Percentiles rank a stretch among this genome's conserved stretches.
Evolutionary conservation across 2,113 vertebrate species (phyloP).

Genomic region (Myanophis thanlyinensis): DNA sequence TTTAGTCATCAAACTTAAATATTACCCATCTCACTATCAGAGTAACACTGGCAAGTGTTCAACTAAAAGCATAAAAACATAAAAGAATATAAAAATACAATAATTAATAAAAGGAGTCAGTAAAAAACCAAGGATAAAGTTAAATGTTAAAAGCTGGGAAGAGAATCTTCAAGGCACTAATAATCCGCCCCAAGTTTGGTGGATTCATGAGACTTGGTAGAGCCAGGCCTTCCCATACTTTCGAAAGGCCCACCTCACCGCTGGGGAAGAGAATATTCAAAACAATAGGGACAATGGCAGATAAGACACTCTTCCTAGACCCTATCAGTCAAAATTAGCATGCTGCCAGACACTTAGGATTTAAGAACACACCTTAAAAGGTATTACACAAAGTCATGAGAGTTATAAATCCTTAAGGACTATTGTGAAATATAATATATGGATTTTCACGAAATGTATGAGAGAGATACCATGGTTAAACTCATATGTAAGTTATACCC

Average conservation of each 20-base stretch:
- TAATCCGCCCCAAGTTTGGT: neutral
- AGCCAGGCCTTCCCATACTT: neutral
- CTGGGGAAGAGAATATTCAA: neutral
- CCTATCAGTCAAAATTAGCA: neutral
- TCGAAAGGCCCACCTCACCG: neutral
- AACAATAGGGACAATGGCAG: neutral
- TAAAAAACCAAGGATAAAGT: neutral
- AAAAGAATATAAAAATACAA: neutral
- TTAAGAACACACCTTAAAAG: constrained; percentile 11
- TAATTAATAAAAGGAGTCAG: neutral
- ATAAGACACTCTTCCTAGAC: neutral
- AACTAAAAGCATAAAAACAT: neutral
- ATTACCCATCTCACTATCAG: neutral
- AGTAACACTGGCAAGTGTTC: neutral
- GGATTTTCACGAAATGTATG: neutral
- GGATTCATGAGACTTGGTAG: neutral
- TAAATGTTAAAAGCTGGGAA: neutral
- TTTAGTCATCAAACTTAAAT: neutral
- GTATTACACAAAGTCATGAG: neutral
- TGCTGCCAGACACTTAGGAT: neutral
- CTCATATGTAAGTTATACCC: neutral
- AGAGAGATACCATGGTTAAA: neutral
- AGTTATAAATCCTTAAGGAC: constrained; percentile 7
- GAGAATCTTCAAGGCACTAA: neutral
- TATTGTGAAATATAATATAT: neutral